Evolutionary conservation across 1,140 invertebrate genomes (phyloP).

Genomic region (Pentalonia nigronervosa): DNA sequence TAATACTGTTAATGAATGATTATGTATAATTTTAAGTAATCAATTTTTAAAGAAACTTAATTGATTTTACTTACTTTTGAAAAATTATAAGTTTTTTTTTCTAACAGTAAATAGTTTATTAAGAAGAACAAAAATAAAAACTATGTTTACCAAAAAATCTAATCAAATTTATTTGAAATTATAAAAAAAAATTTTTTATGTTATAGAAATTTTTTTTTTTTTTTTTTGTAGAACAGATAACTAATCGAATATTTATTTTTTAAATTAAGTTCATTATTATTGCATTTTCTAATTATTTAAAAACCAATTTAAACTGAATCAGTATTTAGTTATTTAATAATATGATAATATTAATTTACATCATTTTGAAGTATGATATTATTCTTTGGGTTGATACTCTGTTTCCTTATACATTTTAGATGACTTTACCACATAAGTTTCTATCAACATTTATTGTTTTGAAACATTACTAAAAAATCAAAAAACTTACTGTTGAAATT

Average conservation of each 20-base stretch:
- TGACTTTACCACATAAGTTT: background rate
- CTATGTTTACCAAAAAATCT: background rate
- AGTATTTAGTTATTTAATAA: background rate
- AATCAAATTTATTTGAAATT: background rate
- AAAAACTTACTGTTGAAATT: background rate
- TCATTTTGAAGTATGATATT: background rate
- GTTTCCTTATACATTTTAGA: background rate
- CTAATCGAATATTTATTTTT: background rate
- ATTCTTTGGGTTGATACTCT: background rate
- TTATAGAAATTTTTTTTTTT: background rate
- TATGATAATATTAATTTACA: background rate
- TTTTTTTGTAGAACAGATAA: background rate
- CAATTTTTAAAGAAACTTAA: conserved; percentile 11
- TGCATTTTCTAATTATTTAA: background rate
- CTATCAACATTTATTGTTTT: background rate
- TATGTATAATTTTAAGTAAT: conserved; percentile 24
- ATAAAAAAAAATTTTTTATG: background rate
- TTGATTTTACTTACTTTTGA: background rate
- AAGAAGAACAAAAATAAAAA: background rate
- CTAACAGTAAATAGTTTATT: background rate
- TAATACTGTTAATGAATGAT: background rate
- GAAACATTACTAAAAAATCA: background rate
- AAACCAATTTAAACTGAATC: background rate
- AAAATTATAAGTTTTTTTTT: background rate
- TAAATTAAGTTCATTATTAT: background rate